Percentiles rank a stretch among this genome's conserved stretches.
Evolutionary conservation across 2,797 vertebrate genomes (phyloP).

Genomic region (Lacerta viridis): DNA sequence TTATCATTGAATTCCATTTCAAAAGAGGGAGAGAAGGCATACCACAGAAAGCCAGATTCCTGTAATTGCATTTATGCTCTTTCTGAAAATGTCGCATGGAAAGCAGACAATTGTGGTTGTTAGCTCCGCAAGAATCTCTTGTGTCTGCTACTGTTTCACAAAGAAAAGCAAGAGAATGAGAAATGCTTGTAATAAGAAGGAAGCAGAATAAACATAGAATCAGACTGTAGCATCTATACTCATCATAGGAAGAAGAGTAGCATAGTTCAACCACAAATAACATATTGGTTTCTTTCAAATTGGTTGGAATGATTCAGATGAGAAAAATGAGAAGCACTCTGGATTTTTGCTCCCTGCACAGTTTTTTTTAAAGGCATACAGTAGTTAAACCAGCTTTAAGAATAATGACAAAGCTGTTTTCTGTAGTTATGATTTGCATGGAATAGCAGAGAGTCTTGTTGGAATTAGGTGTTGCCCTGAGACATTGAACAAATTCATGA

Average conservation of each 20-base stretch:
- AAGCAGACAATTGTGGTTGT: background rate
- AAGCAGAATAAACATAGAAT: slow-evolving; percentile 19
- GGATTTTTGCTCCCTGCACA: background rate
- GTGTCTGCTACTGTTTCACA: slow-evolving; percentile 9
- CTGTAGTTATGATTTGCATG: slow-evolving; percentile 12
- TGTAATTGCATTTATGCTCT: background rate
- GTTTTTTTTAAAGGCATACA: background rate
- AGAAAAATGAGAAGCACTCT: background rate
- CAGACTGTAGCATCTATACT: background rate
- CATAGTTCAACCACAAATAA: slow-evolving; percentile 12
- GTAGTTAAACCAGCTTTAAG: background rate
- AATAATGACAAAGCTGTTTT: slow-evolving; percentile 22
- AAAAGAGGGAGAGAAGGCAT: background rate
- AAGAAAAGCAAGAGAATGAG: background rate
- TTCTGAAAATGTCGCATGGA: background rate
- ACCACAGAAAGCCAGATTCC: background rate
- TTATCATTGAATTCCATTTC: background rate
- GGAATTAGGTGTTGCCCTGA: slow-evolving; percentile 67
- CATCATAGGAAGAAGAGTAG: background rate
- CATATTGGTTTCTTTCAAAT: background rate
- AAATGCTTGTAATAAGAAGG: background rate
- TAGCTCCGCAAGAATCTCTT: background rate
- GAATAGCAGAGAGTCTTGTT: slow-evolving; percentile 47
- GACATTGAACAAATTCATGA: slow-evolving; percentile 77
- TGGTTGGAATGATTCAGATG: background rate